Conservation (phyloP, 2,888 invertebrate genomes). For the Mechanitis messenoides region DNA sequence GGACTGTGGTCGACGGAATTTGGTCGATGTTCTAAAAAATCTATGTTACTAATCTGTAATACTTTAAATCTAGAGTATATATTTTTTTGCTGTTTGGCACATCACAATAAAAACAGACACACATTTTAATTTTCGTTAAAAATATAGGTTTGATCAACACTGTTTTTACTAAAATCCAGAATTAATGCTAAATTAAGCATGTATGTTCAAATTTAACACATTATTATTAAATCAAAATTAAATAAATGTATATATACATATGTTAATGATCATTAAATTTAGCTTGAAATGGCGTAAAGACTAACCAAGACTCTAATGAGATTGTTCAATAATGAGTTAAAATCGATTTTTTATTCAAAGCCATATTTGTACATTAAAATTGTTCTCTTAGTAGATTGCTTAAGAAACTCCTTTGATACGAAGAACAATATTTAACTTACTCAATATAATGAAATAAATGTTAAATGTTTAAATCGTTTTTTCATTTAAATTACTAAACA, state of each 20-base stretch:
- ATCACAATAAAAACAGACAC: too few species aligned
- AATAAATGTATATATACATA: neutral
- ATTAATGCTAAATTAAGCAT: too few species aligned
- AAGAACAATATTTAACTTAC: neutral
- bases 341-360: slow-evolving; percentile 30
- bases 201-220: too few species aligned
- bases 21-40: too few species aligned
- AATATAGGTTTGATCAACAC: too few species aligned
- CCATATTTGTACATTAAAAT: slow-evolving; percentile 29
- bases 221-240: too few species aligned
- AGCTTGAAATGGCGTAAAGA: slow-evolving; percentile 8
- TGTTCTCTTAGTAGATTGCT: slow-evolving; percentile 16
- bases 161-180: too few species aligned
- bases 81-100: too few species aligned
- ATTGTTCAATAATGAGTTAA: slow-evolving; percentile 25
- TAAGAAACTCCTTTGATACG: neutral
- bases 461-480: neutral
- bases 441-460: neutral
- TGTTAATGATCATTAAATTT: neutral
- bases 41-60: too few species aligned
- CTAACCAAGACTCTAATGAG: slow-evolving; percentile 21
- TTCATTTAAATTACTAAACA: neutral
- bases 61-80: too few species aligned
- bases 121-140: too few species aligned
- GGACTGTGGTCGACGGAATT: too few species aligned